phyloP scores from a whole-genome alignment of 2,113 vertebrate genomes.

The Spea multiplicata region DNA sequence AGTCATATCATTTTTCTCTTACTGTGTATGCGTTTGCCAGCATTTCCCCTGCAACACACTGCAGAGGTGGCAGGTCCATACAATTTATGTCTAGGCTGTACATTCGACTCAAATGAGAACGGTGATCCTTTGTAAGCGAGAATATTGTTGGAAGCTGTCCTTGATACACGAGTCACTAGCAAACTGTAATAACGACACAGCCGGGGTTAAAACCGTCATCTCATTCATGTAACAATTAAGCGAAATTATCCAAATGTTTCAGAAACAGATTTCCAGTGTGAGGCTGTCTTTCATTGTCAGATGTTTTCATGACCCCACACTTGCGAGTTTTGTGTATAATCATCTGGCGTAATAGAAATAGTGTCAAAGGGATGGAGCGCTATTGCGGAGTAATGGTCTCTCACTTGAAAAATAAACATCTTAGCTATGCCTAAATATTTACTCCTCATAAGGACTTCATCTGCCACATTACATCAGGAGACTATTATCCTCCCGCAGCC shows the following conservation, averaged over 20 bases:
- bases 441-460: constrained; percentile 2
- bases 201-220: too few relatives aligned
- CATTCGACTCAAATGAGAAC: too few relatives aligned
- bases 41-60: too few relatives aligned
- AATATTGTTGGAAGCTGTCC: too few relatives aligned
- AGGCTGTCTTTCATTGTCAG: background rate
- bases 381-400: constrained; percentile 15
- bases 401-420: constrained; percentile 32
- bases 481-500: constrained; percentile 21
- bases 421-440: constrained; percentile 18
- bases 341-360: constrained; percentile 27
- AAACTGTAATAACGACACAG: too few relatives aligned
- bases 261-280: background rate
- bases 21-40: too few relatives aligned
- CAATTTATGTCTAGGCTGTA: too few relatives aligned
- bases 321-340: background rate
- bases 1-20: too few relatives aligned
- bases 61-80: too few relatives aligned
- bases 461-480: constrained; percentile 22
- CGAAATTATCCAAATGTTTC: background rate
- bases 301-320: background rate
- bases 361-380: constrained; percentile 30
- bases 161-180: too few relatives aligned
- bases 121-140: too few relatives aligned
- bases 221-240: background rate